These are phyloP conservation scores for Metacarcinus magister DNA, from an alignment of 2,888 invertebrate genomes.

Conservation along the genomic window DNA sequence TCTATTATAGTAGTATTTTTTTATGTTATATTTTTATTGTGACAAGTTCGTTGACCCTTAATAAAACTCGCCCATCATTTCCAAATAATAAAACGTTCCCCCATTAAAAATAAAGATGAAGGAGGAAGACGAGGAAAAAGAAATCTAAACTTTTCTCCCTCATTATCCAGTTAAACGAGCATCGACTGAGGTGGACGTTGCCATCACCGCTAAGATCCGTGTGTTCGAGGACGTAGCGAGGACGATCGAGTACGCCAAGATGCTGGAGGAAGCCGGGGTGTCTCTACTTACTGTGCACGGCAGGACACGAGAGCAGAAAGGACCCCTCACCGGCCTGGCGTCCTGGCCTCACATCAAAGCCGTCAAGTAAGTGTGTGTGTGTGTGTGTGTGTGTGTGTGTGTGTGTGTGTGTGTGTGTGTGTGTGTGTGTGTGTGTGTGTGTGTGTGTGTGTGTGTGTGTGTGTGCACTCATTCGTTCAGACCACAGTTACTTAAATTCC, in stretches of 20 bases:
- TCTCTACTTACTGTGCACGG: slow-evolving; percentile 97
- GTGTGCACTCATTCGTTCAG: neutral
- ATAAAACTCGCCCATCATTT: neutral
- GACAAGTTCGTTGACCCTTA: neutral
- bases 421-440: slow-evolving; percentile 7
- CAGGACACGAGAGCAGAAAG: slow-evolving; percentile 97
- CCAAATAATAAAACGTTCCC: neutral
- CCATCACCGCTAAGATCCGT: slow-evolving; percentile 98
- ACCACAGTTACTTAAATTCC: no score
- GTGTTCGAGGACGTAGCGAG: slow-evolving; percentile 93
- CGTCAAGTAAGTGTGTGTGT: slow-evolving; percentile 88
- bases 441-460: neutral
- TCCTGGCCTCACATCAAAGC: slow-evolving; percentile 97
- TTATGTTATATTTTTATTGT: neutral
- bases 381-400: slow-evolving; percentile 8
- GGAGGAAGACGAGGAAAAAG: neutral
- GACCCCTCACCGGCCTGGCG: slow-evolving; percentile 96
- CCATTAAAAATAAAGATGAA: neutral
- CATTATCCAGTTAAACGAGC: slow-evolving; percentile 70
- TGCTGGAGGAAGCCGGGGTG: slow-evolving; percentile 97
- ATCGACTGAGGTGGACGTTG: slow-evolving; percentile 88
- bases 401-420: slow-evolving; percentile 31
- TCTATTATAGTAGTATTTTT: neutral
- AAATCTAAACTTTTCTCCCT: neutral
- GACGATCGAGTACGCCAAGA: slow-evolving; percentile 95